Percentiles rank a stretch among this genome's conserved stretches.
These are phyloP conservation scores for Pollenia griseotomentosa DNA, from an alignment of 2,888 invertebrate species.

Conservation along the genomic window DNA sequence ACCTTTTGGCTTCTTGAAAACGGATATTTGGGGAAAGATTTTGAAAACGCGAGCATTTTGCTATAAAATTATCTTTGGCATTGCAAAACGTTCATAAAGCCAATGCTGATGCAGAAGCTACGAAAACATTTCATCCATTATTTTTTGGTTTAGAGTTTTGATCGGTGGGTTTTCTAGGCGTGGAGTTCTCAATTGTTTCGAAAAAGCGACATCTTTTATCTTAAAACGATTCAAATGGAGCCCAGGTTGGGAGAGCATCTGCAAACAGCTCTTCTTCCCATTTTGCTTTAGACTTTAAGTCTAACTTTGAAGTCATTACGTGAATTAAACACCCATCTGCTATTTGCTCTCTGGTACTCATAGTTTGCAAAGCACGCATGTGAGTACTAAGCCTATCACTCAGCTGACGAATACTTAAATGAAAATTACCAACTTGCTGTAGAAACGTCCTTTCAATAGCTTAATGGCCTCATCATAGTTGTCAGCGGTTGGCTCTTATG, in stretches of 20 bases:
- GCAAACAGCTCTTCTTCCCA: neutral
- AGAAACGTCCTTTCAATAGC: constrained; percentile 69
- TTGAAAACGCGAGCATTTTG: too few relatives aligned
- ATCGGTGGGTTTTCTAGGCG: neutral
- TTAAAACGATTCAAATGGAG: constrained; percentile 35
- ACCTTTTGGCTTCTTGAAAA: constrained; percentile 42
- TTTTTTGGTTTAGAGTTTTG: neutral
- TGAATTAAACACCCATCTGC: too few relatives aligned
- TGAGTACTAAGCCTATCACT: too few relatives aligned
- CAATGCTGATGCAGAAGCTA: constrained; percentile 8
- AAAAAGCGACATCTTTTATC: constrained; percentile 47
- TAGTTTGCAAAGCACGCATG: too few relatives aligned
- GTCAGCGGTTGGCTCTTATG: too few relatives aligned
- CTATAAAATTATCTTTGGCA: too few relatives aligned
- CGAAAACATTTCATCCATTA: too few relatives aligned
- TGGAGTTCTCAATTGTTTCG: constrained; percentile 30
- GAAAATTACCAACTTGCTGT: constrained; percentile 71
- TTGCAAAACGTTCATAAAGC: neutral
- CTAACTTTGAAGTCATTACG: constrained; percentile 54
- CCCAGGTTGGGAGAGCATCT: constrained; percentile 31
- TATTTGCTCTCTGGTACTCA: constrained; percentile 47
- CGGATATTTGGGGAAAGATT: constrained; percentile 26
- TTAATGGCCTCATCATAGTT: constrained; percentile 70
- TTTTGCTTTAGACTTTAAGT: constrained; percentile 46
- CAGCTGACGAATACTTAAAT: constrained; percentile 56